A percentile compares a stretch with the other conserved stretches of the same genome.
Evolutionary conservation across 2,888 invertebrate genomes (phyloP).

Genomic region (Gastracanthus pulcherrimus): DNA sequence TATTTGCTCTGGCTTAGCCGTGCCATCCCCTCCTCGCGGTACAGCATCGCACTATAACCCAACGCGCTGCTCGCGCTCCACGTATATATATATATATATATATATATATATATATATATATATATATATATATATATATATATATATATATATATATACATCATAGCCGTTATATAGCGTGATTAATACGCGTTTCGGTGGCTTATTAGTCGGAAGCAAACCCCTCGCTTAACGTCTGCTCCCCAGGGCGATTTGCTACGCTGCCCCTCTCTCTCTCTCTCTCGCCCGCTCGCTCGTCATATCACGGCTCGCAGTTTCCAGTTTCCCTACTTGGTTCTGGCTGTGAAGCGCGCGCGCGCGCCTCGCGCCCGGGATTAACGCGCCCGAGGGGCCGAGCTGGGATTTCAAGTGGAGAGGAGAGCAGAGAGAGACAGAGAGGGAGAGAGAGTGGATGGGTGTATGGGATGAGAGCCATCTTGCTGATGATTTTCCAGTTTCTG

Average conservation of each 20-base stretch:
- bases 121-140: no score
- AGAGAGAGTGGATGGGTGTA: no score
- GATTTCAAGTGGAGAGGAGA: slow-evolving; percentile 18
- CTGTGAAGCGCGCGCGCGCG: slow-evolving; percentile 2
- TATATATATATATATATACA: no score
- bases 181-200: slow-evolving; percentile 53
- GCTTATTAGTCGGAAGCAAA: slow-evolving; percentile 53
- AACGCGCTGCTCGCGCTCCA: background rate
- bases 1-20: slow-evolving; percentile 31
- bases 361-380: slow-evolving; percentile 40
- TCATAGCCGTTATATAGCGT: no score
- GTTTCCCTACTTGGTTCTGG: slow-evolving; percentile 36
- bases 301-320: slow-evolving; percentile 39
- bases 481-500: slow-evolving; percentile 35
- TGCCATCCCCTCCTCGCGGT: background rate
- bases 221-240: slow-evolving; percentile 51
- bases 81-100: no score
- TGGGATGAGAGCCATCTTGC: slow-evolving; percentile 15
- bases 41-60: background rate
- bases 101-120: no score
- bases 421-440: background rate
- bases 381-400: slow-evolving; percentile 26
- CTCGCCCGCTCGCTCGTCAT: slow-evolving; percentile 25
- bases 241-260: slow-evolving; percentile 41
- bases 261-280: background rate